A percentile compares a stretch with the other conserved stretches of the same genome.
Conservation (phyloP, 2,888 invertebrate genomes). For the Stenolophus ochropezus region DNA sequence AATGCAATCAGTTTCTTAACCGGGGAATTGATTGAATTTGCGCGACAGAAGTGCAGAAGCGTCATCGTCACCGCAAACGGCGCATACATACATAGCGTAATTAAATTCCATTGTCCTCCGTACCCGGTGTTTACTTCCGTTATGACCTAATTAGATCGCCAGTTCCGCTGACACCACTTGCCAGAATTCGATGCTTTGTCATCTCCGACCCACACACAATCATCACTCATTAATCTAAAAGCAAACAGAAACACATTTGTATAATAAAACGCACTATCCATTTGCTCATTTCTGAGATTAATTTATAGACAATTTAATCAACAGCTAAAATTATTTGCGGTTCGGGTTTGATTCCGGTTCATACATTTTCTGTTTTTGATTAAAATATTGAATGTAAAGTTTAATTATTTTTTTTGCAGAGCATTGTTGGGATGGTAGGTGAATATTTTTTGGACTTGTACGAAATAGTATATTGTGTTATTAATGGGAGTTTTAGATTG, state of each 20-base stretch:
- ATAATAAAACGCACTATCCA: no score
- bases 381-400: no score
- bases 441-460: no score
- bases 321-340: no score
- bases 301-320: no score
- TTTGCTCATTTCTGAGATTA: no score
- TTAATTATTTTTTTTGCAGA: no score
- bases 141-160: constrained; percentile 48
- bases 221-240: background rate
- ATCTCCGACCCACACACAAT: background rate
- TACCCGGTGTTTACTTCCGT: constrained; percentile 51
- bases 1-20: constrained; percentile 30
- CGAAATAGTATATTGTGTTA: no score
- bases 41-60: background rate
- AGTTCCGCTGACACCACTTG: constrained; percentile 14
- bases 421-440: no score
- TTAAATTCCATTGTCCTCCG: constrained; percentile 47
- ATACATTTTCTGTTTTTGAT: no score
- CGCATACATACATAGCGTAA: constrained; percentile 31
- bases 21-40: constrained; percentile 27
- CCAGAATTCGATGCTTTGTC: background rate
- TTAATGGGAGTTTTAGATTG: no score
- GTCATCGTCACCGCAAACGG: constrained; percentile 9
- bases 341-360: no score
- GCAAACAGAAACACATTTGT: background rate